Evolutionary conservation across 2,113 vertebrate species (phyloP), one percentile per base, ranked within the genome.

Genomic region (Heterochromis multidens): DNA sequence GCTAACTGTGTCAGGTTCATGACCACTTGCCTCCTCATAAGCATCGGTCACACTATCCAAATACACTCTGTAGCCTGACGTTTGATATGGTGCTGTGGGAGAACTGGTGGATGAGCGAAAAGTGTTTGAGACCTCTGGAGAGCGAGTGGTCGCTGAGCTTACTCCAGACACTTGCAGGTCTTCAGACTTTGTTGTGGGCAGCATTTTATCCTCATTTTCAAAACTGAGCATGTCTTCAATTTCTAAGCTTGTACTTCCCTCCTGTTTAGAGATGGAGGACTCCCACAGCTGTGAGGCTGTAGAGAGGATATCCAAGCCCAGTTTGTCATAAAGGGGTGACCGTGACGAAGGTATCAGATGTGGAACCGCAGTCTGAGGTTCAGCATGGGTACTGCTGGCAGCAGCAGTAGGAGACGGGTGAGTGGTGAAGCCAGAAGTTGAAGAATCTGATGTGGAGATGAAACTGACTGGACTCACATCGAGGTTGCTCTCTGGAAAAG

Each of bases 181-280:
- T 49, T 91, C 63, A 31, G 82, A 37, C 4, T 23, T 72, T 60
- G 84, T 86, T 9, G 81, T 37, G n/a, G 79, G 62, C 1, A 72
- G 49, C 3, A 6, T 80, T 0, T 82, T 81, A 19, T 92, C 89
- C 31, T 23, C 85, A 74, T 40, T 91, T 74, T 91, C 92, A 31
- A 78, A 21, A 33, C 35, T 70, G 21, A 84, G 27, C 0, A 52
- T 77, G 16, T 94, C 90, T 79, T 91, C 93, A 14, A 23, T 63
- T 78, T 95, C 94, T 79, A 91, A 81, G 63, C 61, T 92, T 33
- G 88, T 81, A 58, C 95, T 94, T 81, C 94, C 94, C 46, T 94
- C 93, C 9, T 86, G 90, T 46, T 27, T 83, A 27, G 87, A 89
- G 79, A 29, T 62, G 12, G 87, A 14, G 23, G 89, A 78, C n/a